Base-by-base conservation (phyloP, 2,797 vertebrate species). In the Anisognathus igniventris region DNA sequence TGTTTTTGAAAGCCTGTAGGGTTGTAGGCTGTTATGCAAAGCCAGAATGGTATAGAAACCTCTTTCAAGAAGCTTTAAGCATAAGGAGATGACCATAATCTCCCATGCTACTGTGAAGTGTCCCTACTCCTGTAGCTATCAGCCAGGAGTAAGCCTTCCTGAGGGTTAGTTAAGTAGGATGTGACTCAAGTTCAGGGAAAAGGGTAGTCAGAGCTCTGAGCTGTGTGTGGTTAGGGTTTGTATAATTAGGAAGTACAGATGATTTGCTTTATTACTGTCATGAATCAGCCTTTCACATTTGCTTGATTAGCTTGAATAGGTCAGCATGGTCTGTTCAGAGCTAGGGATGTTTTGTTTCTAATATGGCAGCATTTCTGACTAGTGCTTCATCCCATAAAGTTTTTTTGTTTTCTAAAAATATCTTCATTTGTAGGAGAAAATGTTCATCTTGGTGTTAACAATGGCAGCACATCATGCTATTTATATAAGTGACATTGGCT, bases 391-490 rank as follows among this genome's bases (percentile, higher is more conserved):
- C 78, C 37, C 87, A 54, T 77, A 7, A 80, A 61, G 11, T 57
- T 72, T 77, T 77, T 81, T 90, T 68, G 24, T 80, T 91, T 91
- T 74, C 78, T 91, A 86, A 88, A 92, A 92, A 80, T 88, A 58
- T 58, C 51, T 65, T 83, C 25, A 90, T 81, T 92, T 25, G 17
- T 65, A 80, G 61, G 16, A 91, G 25, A 86, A 90, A 61, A 83
- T 47, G 24, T 44, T 91, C 31, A 47, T 83, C 40, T 87, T 56
- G 9, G 2, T 60, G 22, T 91, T 94, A 89, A 90, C 44, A 89
- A 70, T 89, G 56, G 20, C 72, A 86, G 78, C 21, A 21, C 35
- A 80, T 92, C 27, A 20, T 71, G 35, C 72, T 91, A 44, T 88
- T 83, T 90, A 83, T 88, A 57, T 44, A 67, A 71, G 60, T 66